Evolutionary conservation across 1,140 invertebrate genomes (phyloP).

Genomic region (Drosophila ironensis): DNA sequence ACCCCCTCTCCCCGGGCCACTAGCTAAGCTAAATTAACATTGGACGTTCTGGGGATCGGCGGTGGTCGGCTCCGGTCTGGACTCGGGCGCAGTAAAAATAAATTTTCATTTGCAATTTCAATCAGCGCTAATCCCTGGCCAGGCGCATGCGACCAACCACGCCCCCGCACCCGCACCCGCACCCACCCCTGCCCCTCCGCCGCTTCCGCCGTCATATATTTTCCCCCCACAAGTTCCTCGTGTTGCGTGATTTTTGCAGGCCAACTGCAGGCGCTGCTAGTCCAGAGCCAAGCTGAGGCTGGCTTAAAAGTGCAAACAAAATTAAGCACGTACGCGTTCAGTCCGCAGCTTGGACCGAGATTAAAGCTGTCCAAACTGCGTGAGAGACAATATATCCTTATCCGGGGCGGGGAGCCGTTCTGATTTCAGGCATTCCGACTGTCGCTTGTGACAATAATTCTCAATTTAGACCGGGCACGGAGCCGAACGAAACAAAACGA

Average conservation of each 20-base stretch:
- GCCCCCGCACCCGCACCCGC: conserved; percentile 2
- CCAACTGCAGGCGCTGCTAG: conserved; percentile 68
- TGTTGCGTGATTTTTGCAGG: conserved; percentile 75
- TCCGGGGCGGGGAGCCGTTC: conserved; percentile 32
- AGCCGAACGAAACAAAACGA: conserved; percentile 56
- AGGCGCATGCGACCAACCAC: conserved; percentile 68
- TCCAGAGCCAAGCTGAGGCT: conserved; percentile 28
- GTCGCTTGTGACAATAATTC: conserved; percentile 78
- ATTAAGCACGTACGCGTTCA: conserved; percentile 77
- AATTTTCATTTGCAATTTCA: conserved; percentile 82
- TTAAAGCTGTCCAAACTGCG: conserved; percentile 78
- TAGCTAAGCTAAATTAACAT: conserved; percentile 72
- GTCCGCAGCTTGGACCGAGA: conserved; percentile 58
- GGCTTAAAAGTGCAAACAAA: conserved; percentile 79
- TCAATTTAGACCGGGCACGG: conserved; percentile 75
- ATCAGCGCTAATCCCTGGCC: conserved; percentile 80
- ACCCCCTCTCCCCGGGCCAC: neutral
- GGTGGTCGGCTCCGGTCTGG: neutral
- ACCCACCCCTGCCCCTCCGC: neutral
- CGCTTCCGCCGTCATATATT: too few relatives aligned
- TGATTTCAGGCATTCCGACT: conserved; percentile 38
- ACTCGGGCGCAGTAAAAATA: conserved; percentile 70
- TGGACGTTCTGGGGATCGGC: conserved; percentile 10
- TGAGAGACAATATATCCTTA: conserved; percentile 81
- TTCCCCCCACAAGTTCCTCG: too few relatives aligned